Base-by-base conservation (phyloP, 2,888 invertebrate species). In the Microplitis deprimator region DNA sequence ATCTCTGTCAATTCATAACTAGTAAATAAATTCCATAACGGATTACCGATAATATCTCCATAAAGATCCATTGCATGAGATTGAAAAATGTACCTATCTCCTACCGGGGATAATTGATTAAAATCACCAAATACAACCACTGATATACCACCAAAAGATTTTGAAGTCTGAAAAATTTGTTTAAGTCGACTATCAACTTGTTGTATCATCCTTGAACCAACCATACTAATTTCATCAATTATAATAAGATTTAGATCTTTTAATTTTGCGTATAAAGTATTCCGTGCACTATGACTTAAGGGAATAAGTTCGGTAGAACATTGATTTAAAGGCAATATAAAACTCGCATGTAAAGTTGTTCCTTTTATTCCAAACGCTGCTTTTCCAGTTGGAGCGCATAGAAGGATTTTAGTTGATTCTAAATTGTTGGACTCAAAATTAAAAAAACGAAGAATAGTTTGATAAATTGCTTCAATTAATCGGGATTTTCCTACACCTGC, bases 181-280 rank as follows among this genome's bases (percentile, higher is more conserved):
- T 83, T 73, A 20, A 88, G 79, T 6, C 50, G 50, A 50, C 50
- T 50, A 50, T 50, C 50, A 8, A 88, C 80, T 29, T 82, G 76
- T 6, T 80, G 76, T 1, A 87, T 80, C 7, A 83, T 78, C 20
- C 71, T 81, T 40, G 79, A 72, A 5, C 85, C 84, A 10, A 87
- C 83, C 86, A 88, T 85, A 20, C 85, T 87, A 74, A 87, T 83
- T 83, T 88, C 87, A 82, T 88, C 87, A 68, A 88, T 86, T n/a
- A 89, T 83, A 68, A 85, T 75, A 38, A 84, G 75, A 79, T 84
- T 80, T 38, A 83, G 64, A 71, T 83, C 39, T 60, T 74, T 76
- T 40, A 83, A 76, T 60, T 82, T 81, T 73, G 75, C 77, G 68
- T 82, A 68, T 13, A 83, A 80, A 16, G 17, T 20, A 65, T 65